Percentiles rank a stretch among this genome's conserved stretches.
Evolutionary conservation across 2,888 invertebrate species (phyloP).

Genomic region (Yponomeuta evonymella): DNA sequence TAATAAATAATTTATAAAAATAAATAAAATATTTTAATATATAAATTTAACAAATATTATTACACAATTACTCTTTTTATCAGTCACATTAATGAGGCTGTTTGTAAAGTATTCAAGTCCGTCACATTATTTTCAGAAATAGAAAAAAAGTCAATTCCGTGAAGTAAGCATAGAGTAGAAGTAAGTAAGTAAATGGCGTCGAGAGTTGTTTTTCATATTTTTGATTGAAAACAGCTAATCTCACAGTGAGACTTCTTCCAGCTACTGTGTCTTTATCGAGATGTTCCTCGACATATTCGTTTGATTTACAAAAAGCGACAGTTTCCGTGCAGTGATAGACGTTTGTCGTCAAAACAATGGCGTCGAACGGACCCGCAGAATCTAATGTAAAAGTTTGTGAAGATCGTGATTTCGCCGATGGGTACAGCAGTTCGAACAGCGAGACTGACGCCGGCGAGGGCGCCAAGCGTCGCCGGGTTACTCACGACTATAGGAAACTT

Average conservation of each 20-base stretch:
- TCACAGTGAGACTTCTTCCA: neutral
- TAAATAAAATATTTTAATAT: neutral
- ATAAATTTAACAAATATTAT: neutral
- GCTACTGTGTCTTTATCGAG: neutral
- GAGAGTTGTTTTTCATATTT: slow-evolving; percentile 67
- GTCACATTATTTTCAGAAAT: neutral
- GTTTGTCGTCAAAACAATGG: slow-evolving; percentile 55
- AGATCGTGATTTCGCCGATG: slow-evolving; percentile 51
- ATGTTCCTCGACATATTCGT: neutral
- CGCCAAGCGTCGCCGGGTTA: slow-evolving; percentile 62
- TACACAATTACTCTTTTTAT: neutral
- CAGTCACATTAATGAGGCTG: neutral
- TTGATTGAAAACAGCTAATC: slow-evolving; percentile 6
- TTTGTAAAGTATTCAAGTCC: neutral
- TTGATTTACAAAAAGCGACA: neutral
- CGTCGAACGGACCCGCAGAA: slow-evolving; percentile 63
- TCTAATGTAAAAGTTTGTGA: slow-evolving; percentile 67
- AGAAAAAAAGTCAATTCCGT: neutral
- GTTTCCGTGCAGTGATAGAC: neutral
- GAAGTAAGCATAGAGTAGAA: slow-evolving; percentile 18
- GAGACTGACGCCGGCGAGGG: slow-evolving; percentile 59
- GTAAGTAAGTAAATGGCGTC: slow-evolving; percentile 61
- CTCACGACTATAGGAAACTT: slow-evolving; percentile 63
- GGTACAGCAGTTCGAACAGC: slow-evolving; percentile 45
- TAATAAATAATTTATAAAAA: neutral